These are phyloP conservation scores for Dinocampus coccinellae DNA, from an alignment of 2,888 invertebrate genomes.

Conservation along the genomic window DNA sequence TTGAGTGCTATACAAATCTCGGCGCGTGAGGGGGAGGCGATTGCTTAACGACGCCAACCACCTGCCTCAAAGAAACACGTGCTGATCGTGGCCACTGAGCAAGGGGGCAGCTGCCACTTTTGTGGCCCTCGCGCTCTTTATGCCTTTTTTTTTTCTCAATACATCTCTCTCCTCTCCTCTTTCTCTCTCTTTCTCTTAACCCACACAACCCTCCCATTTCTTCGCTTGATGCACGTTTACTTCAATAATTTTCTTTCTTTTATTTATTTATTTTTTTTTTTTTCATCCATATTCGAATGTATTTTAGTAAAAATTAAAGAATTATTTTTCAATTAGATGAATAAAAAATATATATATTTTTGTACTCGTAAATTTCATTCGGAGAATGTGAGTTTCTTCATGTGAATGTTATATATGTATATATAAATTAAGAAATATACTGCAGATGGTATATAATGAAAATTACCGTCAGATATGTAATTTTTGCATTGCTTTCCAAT, in stretches of 20 bases:
- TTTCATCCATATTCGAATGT: too few relatives aligned
- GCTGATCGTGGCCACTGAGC: constrained; percentile 49
- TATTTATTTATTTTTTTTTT: too few relatives aligned
- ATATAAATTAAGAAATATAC: too few relatives aligned
- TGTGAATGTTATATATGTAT: neutral
- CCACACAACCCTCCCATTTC: neutral
- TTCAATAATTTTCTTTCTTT: neutral
- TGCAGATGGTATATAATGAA: too few relatives aligned
- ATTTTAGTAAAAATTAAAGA: too few relatives aligned
- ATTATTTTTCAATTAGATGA: too few relatives aligned
- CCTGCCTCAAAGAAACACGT: constrained; percentile 66
- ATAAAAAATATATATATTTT: too few relatives aligned
- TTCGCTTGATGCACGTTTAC: neutral
- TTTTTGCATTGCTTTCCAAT: too few relatives aligned
- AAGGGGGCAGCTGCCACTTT: constrained; percentile 44
- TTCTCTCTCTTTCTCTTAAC: too few relatives aligned
- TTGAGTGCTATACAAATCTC: constrained; percentile 59
- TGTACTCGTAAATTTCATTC: too few relatives aligned
- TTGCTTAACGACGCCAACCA: constrained; percentile 65
- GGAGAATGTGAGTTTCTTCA: neutral
- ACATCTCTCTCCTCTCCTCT: too few relatives aligned
- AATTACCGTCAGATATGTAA: too few relatives aligned
- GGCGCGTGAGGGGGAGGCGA: constrained; percentile 60
- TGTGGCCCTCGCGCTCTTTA: constrained; percentile 26
- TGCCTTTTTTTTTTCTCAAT: constrained; percentile 10